Conservation (phyloP, 2,113 vertebrate species). For the Aramus guarauna region DNA sequence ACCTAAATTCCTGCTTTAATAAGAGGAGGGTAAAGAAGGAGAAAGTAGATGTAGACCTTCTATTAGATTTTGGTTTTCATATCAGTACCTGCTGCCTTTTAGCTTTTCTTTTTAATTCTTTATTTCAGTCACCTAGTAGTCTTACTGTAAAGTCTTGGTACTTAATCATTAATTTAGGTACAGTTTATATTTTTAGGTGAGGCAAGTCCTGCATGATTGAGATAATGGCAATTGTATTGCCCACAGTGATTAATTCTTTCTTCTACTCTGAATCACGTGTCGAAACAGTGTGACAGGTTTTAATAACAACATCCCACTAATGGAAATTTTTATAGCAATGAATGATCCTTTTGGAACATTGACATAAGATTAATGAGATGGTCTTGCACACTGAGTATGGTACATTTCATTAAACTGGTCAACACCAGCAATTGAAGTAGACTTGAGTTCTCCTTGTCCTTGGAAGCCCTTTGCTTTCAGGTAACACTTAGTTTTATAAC, state of each 20-base stretch:
- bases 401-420: background rate
- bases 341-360: background rate
- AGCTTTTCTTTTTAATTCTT: background rate
- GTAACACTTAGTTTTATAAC: background rate
- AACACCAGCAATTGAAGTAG: background rate
- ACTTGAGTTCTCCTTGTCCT: background rate
- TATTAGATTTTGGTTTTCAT: background rate
- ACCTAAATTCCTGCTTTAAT: background rate
- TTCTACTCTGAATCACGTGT: background rate
- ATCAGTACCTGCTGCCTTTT: background rate
- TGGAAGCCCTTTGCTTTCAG: background rate
- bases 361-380: background rate
- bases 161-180: background rate
- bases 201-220: background rate
- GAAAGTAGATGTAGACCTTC: background rate
- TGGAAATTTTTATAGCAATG: background rate
- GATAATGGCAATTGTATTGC: background rate
- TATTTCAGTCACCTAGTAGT: background rate
- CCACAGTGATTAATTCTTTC: background rate
- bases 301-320: background rate
- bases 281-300: background rate
- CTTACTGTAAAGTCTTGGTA: background rate
- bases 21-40: background rate
- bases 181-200: background rate
- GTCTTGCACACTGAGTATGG: background rate